phyloP scores from a whole-genome alignment of 2,888 invertebrate species.

The Aspidiotus rigidus region DNA sequence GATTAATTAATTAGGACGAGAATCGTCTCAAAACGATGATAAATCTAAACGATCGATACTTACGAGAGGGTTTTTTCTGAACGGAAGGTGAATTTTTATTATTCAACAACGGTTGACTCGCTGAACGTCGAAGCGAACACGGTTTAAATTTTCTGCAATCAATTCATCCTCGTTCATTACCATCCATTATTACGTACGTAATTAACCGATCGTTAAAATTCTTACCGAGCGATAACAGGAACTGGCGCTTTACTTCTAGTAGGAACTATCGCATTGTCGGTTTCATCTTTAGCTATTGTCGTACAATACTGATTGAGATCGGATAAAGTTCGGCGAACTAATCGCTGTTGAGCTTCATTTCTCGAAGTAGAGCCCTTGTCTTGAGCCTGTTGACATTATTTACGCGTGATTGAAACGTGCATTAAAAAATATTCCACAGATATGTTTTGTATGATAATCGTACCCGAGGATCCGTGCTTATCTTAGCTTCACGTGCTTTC shows the following conservation, averaged over 20 bases:
- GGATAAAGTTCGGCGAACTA: constrained; percentile 28
- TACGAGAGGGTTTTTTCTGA: constrained; percentile 45
- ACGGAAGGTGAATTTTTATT: constrained; percentile 52
- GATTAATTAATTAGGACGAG: constrained; percentile 12
- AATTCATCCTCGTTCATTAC: not conserved
- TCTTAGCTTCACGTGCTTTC: not conserved
- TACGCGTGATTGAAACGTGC: not conserved
- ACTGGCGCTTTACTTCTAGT: constrained; percentile 32
- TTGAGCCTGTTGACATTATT: not conserved
- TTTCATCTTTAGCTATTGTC: constrained; percentile 16
- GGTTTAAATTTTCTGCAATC: constrained; percentile 26
- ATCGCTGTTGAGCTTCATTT: constrained; percentile 13
- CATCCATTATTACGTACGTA: constrained; percentile 30
- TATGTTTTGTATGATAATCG: not conserved
- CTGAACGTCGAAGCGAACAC: constrained; percentile 50
- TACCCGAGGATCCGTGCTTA: not conserved
- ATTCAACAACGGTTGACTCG: constrained; percentile 59
- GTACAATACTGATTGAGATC: constrained; percentile 27
- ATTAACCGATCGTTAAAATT: not conserved
- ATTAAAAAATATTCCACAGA: not conserved
- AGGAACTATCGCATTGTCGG: constrained; percentile 22
- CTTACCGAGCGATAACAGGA: constrained; percentile 30
- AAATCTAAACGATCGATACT: not conserved
- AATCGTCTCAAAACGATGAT: not conserved
- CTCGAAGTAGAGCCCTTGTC: constrained; percentile 5